Base-by-base conservation (phyloP, 2,797 vertebrate genomes). In the Chelon auratus region DNA sequence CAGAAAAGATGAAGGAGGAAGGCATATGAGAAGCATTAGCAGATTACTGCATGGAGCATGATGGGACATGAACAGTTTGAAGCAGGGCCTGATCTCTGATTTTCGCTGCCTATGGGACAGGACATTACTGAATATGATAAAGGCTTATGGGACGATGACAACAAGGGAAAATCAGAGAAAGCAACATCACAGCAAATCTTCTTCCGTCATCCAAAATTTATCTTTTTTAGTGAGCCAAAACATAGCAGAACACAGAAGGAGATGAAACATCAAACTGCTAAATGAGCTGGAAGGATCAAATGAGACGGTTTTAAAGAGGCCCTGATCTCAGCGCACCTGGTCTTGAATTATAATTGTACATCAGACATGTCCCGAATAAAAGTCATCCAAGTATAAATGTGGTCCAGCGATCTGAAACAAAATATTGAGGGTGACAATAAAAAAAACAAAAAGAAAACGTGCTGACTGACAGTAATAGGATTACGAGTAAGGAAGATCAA, bases 1-100 rank as follows among this genome's bases (percentile, higher is more conserved):
- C 18, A 45, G 69, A 66, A 64, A 33, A 68, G 75, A 75, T 79
- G 84, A 82, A 84, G 3, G 68, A 90, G 83, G 71, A 77, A 78
- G 87, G 82, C 91, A 91, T 91, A 85, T 90, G 88, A 91, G 88
- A 85, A 75, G 82, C 80, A 89, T 93, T 92, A 89, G 76, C 80
- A 90, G 89, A 91, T 93, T 89, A 91, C 65, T 75, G 68, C 64
- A 81, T 80, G 68, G 51, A 90, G 88, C 92, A 61, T 93, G 93
- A 93, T 83, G 70, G 75, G 90, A 91, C 93, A 91, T 77, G 91
- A 93, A 77, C 59, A 55, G 71, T 72, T 75, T 81, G 79, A 56
- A 67, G 67, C 65, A 60, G 24, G 36, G 80, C 72, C 80, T 68
- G 18, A 77, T 81, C 50, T 33, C 52, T 33, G 60, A 62, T 62